Conservation (phyloP, 2,113 vertebrate species). For the Sinosuthora webbiana region DNA sequence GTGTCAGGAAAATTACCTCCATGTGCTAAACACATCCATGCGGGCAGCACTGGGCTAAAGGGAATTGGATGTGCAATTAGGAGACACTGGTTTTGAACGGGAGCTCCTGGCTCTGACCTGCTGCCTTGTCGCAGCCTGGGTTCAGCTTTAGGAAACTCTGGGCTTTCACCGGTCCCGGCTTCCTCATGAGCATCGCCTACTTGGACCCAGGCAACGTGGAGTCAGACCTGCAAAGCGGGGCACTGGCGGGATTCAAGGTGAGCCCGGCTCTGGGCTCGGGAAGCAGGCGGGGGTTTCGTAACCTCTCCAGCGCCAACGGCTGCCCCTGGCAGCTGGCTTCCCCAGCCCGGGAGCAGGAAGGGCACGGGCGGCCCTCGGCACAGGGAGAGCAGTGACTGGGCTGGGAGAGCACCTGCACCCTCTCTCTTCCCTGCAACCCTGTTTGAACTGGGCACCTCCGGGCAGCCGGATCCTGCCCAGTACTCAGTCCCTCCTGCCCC, state of each 20-base stretch:
- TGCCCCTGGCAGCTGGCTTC: not conserved
- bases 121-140: slow-evolving; percentile 33
- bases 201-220: slow-evolving; percentile 82
- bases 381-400: not conserved
- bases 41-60: fast-evolving
- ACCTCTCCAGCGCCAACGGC: not conserved
- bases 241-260: slow-evolving; percentile 77
- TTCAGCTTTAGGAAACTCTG: slow-evolving; percentile 81
- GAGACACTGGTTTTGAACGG: not conserved
- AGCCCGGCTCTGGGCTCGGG: not conserved
- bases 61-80: not conserved
- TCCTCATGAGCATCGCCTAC: slow-evolving; percentile 85
- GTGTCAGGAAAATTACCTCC: not conserved
- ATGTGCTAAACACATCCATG: fast-evolving
- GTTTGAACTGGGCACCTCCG: not conserved
- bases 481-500: not conserved
- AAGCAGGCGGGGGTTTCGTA: not conserved
- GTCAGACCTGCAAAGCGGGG: slow-evolving; percentile 77
- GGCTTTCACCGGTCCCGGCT: slow-evolving; percentile 81
- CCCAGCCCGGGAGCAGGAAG: not conserved
- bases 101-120: not conserved
- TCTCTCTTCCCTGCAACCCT: not conserved
- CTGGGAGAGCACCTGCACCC: not conserved
- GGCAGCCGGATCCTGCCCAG: fast-evolving
- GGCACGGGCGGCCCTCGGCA: not conserved